phyloP scores from a whole-genome alignment of 2,888 invertebrate species.

The Hyles lineata region DNA sequence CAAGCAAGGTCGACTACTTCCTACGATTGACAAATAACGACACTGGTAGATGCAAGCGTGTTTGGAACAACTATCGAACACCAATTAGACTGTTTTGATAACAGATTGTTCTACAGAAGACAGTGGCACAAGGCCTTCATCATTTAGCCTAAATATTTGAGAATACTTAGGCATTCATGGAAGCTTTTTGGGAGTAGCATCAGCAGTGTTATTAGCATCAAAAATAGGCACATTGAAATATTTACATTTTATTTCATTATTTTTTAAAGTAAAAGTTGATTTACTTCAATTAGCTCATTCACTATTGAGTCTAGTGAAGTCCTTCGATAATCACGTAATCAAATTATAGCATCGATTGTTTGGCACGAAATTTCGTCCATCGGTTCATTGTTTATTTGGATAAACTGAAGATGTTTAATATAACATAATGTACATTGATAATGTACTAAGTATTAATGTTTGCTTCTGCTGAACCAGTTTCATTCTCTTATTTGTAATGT shows the following conservation, averaged over 20 bases:
- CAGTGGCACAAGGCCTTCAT: no score
- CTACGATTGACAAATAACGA: constrained; percentile 57
- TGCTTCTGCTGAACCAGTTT: not conserved
- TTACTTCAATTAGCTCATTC: not conserved
- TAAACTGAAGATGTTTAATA: no score
- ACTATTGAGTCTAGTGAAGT: not conserved
- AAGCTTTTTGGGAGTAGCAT: no score
- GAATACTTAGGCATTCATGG: no score
- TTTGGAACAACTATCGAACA: constrained; percentile 25
- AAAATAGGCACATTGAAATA: no score
- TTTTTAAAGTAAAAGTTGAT: no score
- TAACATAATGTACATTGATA: no score
- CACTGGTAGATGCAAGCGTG: constrained; percentile 29
- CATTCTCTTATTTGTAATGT: constrained; percentile 6
- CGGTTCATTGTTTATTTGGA: no score
- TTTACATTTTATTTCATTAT: no score
- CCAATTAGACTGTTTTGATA: constrained; percentile 27
- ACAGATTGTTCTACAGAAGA: not conserved
- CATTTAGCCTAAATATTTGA: no score
- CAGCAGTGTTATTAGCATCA: no score
- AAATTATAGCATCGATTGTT: not conserved
- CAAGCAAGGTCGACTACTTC: constrained; percentile 71
- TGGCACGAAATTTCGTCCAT: not conserved
- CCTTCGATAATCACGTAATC: not conserved
- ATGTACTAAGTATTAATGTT: no score